Base-by-base conservation (phyloP, 2,797 vertebrate genomes). In the Esox masquinongy region DNA sequence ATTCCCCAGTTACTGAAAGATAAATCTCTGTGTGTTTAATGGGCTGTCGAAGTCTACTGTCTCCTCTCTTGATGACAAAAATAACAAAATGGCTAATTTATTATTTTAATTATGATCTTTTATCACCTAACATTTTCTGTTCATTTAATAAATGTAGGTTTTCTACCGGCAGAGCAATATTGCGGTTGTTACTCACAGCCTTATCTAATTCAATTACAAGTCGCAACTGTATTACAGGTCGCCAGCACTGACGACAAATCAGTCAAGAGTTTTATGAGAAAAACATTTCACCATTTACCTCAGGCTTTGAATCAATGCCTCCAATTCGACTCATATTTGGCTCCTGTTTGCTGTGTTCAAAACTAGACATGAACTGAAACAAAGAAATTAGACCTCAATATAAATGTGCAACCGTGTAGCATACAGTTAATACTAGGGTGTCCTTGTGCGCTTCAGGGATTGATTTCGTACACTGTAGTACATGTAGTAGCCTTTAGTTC, bases 191-290 rank as follows among this genome's bases (percentile, higher is more conserved):
- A 89, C 87, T 92, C 89, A 91, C 74, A 72, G 77, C 81, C 82
- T 87, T 81, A 72, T 87, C 85, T 86, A 86, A 89, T 91, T 91
- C 88, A 89, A 91, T 93, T 92, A 90, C 80, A 1, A 82, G 19
- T 56, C 22, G 22, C 80, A 68, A 68, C 75, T 84, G 82, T 43
- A 43, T 43, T 43, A 43, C 78, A 76, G 79, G 72, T 83, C 1
- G 70, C 75, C 79, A 82, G 75, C 82, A 75, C 85, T 73, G 86
- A 83, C 71, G 77, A 80, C 87, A 72, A 80, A 88, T 51, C 88
- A 83, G 84, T 88, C 84, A 79, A 81, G 77, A 74, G 86, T 86
- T 91, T 94, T 90, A 93, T 88, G 85, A 89, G 87, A 66, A 79
- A 88, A 87, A 90, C 88, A 89, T 90, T 87, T 88, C 80, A 74